Evolutionary conservation across 2,797 vertebrate genomes (phyloP).

Genomic region (Coluber constrictor): DNA sequence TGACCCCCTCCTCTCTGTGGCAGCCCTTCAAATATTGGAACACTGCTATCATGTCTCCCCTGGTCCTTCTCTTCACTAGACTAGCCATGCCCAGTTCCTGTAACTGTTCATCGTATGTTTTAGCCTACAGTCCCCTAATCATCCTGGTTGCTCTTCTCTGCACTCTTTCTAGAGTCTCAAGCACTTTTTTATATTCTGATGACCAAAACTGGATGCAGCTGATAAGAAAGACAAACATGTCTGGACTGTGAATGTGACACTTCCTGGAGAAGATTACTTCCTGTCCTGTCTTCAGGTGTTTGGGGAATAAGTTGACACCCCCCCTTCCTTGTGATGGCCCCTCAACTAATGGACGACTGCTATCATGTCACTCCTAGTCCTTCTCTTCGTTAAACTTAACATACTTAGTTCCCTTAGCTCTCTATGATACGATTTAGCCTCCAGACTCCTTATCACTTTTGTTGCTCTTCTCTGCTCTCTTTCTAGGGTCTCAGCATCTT

Average conservation of each 20-base stretch:
- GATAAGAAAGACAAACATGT: background rate
- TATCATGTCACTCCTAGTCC: background rate
- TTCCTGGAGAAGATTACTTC: background rate
- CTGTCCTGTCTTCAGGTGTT: background rate
- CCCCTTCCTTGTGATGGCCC: background rate
- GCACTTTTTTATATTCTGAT: too few species aligned
- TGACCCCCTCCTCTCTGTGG: too few species aligned
- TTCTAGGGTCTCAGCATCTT: background rate
- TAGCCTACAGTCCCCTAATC: too few species aligned
- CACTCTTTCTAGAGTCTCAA: too few species aligned
- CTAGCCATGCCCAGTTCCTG: too few species aligned
- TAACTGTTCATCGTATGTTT: too few species aligned
- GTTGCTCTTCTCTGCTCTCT: background rate
- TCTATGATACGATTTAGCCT: background rate
- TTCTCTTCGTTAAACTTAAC: background rate
- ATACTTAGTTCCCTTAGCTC: background rate
- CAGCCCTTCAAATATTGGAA: too few species aligned
- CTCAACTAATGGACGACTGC: background rate
- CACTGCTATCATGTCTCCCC: too few species aligned
- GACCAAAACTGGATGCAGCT: too few species aligned
- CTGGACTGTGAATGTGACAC: background rate
- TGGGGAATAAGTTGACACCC: background rate
- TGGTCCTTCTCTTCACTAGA: too few species aligned
- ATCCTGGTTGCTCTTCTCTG: too few species aligned
- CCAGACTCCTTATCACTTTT: background rate